A percentile compares a stretch with the other conserved stretches of the same genome.
phyloP scores from a whole-genome alignment of 2,113 vertebrate species.

The Thunnus thynnus region DNA sequence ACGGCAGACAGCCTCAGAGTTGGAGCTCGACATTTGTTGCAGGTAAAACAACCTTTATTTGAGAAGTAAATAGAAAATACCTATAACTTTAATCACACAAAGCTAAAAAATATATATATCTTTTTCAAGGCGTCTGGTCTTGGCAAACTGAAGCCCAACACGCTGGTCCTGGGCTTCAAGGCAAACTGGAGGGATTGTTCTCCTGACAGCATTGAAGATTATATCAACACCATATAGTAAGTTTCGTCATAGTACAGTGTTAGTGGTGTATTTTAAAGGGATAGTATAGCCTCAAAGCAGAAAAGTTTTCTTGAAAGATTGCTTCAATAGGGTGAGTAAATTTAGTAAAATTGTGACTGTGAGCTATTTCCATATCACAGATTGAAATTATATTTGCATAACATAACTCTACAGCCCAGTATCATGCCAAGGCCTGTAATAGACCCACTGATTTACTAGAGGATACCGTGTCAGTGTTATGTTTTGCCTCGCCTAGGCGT shows the following conservation, averaged over 20 bases:
- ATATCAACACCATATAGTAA: conserved; percentile 85
- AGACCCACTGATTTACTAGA: too few species aligned
- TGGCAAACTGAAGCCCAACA: conserved; percentile 86
- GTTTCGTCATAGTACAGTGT: conserved; percentile 21
- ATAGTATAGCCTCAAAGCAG: too few species aligned
- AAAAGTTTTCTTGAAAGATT: too few species aligned
- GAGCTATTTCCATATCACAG: too few species aligned
- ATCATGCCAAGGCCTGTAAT: too few species aligned
- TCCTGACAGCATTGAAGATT: conserved; percentile 78
- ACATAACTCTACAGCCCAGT: too few species aligned
- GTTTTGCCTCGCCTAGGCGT: too few species aligned
- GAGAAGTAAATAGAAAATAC: neutral
- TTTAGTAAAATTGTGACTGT: too few species aligned
- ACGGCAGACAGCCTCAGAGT: conserved; percentile 66
- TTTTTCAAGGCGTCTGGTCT: conserved; percentile 80
- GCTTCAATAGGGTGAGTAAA: too few species aligned
- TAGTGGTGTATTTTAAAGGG: neutral
- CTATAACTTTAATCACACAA: neutral
- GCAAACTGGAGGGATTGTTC: conserved; percentile 82
- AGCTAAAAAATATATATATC: too few species aligned
- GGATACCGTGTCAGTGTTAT: too few species aligned
- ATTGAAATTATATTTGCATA: too few species aligned
- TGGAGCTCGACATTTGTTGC: conserved; percentile 79
- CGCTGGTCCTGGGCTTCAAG: conserved; percentile 85
- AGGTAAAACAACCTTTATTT: conserved; percentile 71